Percentiles rank a stretch among this genome's conserved stretches.
Evolutionary conservation across 2,797 vertebrate genomes (phyloP).

Genomic region (Schizopygopsis pylzovi): DNA sequence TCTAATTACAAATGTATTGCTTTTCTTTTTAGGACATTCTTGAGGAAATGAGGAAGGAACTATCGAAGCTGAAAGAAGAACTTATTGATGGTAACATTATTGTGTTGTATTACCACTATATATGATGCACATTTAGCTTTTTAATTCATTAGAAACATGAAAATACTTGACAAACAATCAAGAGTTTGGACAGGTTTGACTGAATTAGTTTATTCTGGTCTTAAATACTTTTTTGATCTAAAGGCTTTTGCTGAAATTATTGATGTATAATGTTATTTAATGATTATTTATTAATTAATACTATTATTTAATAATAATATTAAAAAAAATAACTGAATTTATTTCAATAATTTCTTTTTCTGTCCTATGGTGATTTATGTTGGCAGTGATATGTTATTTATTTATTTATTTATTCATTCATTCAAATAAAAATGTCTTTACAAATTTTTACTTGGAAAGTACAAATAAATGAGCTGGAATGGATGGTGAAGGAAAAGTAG

Average conservation of each 20-base stretch:
- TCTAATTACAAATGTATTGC: not conserved
- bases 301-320: not conserved
- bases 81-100: constrained; percentile 92
- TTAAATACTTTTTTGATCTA: not conserved
- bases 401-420: not conserved
- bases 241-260: not conserved
- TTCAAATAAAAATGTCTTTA: not conserved
- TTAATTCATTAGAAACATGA: not conserved
- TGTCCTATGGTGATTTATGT: not conserved
- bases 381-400: not conserved
- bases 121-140: not conserved
- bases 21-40: constrained; percentile 87
- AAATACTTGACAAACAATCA: not conserved
- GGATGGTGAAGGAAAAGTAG: not conserved
- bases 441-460: not conserved
- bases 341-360: not conserved
- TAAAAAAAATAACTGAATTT: not conserved
- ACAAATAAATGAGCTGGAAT: not conserved
- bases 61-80: constrained; percentile 98
- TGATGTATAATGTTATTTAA: not conserved
- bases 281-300: too few species aligned
- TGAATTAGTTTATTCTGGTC: not conserved
- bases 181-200: not conserved
- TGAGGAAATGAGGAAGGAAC: constrained; percentile 99
- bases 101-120: not conserved